Base-by-base conservation (phyloP, 2,888 invertebrate species). In the Watsonalla cultraria region DNA sequence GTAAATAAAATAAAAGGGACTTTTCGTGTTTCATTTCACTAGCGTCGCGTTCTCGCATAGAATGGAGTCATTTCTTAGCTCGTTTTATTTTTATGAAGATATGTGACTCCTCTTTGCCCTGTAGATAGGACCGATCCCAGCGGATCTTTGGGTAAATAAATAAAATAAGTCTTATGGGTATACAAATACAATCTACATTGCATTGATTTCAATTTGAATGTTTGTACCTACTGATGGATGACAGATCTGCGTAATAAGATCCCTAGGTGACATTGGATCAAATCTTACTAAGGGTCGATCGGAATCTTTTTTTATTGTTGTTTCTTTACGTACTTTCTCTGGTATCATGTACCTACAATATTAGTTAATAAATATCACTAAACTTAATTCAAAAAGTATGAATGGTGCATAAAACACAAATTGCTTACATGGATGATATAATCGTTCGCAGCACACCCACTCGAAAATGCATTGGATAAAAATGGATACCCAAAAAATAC, bases 41-140 rank as follows among this genome's bases (percentile, higher is more conserved):
- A 70, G 67, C 68, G 74, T 67, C 68, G 71, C 72, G 64, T 66
- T 58, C 69, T 71, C 68, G 65, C 69, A 65, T 72, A 72, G 78
- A 68, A 77, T 74, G 70, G 68, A 78, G 75, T 78, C 80, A 72
- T 80, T 79, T 68, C 71, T 70, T 64, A 62, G 67, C 71, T 66
- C 74, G 71, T 78, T 84, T 82, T 79, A 80, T 82, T 86, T 84
- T 84, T 83, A 86, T 84, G 82, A 84, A 86, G 86, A 86, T 81
- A 78, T 84, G 84, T 85, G 66, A 78, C 76, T 64, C 56, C 65
- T 64, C 54, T 64, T 67, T 62, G 65, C 62, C 64, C 68, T 62
- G 56, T 64, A 67, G 72, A 77, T 78, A 71, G 65, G 72, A 72
- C 68, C 70, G 56, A 52, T 61, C 48, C 48, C 35, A 48, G 61